Percentiles rank a stretch among this genome's conserved stretches.
phyloP scores from a whole-genome alignment of 92 coral and sea anemone species.

The Umimayanthus kanabou region DNA sequence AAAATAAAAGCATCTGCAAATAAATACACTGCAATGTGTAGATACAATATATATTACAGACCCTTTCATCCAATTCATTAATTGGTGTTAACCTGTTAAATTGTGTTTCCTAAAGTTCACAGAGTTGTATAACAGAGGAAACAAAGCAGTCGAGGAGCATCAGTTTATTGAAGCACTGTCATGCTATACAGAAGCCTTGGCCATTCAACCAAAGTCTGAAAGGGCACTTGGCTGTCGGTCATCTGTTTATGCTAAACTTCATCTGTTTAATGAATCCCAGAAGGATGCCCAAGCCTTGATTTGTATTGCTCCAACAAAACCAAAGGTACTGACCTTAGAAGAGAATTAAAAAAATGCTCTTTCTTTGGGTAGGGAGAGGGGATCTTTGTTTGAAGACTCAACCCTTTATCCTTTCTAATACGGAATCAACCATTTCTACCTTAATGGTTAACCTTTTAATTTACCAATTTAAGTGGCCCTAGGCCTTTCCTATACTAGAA shows the following conservation, averaged over 20 bases:
- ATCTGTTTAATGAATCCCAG: slow-evolving; percentile 81
- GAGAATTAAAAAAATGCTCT: too few species aligned
- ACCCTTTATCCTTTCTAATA: neutral
- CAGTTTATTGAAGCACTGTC: slow-evolving; percentile 74
- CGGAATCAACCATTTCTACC: too few species aligned
- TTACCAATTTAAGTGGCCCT: too few species aligned
- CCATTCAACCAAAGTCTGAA: slow-evolving; percentile 58
- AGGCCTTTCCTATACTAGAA: too few species aligned
- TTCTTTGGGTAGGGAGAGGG: too few species aligned
- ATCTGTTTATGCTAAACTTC: slow-evolving; percentile 74
- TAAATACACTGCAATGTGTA: too few species aligned
- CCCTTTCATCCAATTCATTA: too few species aligned
- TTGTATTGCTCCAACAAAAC: slow-evolving; percentile 58
- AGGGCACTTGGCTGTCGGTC: slow-evolving; percentile 77
- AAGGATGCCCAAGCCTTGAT: slow-evolving; percentile 84
- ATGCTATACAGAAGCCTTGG: slow-evolving; percentile 72
- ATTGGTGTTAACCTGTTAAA: neutral
- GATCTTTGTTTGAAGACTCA: neutral
- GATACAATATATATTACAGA: too few species aligned
- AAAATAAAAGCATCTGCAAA: too few species aligned
- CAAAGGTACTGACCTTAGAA: slow-evolving; percentile 54
- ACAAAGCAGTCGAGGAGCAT: slow-evolving; percentile 63
- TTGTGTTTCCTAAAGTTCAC: slow-evolving; percentile 51
- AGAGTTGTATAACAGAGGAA: slow-evolving; percentile 62
- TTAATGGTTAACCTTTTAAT: too few species aligned